These are phyloP conservation scores for Agonopterix heracliana DNA, from an alignment of 2,888 invertebrate genomes.

Conservation along the genomic window DNA sequence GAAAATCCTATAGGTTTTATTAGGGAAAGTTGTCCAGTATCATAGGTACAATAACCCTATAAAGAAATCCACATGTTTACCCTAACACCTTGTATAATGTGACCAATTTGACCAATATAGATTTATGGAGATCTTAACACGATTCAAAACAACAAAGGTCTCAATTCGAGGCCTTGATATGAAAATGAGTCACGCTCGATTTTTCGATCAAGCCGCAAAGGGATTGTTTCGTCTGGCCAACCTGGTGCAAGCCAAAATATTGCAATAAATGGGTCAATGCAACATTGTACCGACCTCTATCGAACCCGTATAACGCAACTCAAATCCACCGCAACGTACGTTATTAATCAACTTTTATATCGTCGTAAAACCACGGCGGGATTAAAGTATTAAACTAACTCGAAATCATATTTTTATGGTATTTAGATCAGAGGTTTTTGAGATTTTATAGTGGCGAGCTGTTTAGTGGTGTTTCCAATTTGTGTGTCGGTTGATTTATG, in stretches of 20 bases:
- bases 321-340: slow-evolving; percentile 42
- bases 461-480: slow-evolving; percentile 64
- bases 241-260: slow-evolving; percentile 53
- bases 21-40: too few relatives aligned
- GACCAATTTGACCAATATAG: too few relatives aligned
- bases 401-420: slow-evolving; percentile 72
- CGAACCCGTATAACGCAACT: slow-evolving; percentile 22
- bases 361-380: slow-evolving; percentile 66
- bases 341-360: slow-evolving; percentile 72
- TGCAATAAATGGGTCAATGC: slow-evolving; percentile 60
- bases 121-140: too few relatives aligned
- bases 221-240: slow-evolving; percentile 57
- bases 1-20: too few relatives aligned
- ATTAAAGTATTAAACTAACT: slow-evolving; percentile 69
- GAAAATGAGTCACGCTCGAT: background rate
- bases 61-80: too few relatives aligned
- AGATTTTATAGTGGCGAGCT: slow-evolving; percentile 54
- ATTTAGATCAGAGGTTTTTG: slow-evolving; percentile 69
- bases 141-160: too few relatives aligned
- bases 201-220: slow-evolving; percentile 12
- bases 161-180: too few relatives aligned
- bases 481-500: slow-evolving; percentile 63
- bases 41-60: too few relatives aligned
- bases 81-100: too few relatives aligned
- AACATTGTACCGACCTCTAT: slow-evolving; percentile 59